phyloP scores from a whole-genome alignment of 2,888 invertebrate species.

The Furcula furcula region DNA sequence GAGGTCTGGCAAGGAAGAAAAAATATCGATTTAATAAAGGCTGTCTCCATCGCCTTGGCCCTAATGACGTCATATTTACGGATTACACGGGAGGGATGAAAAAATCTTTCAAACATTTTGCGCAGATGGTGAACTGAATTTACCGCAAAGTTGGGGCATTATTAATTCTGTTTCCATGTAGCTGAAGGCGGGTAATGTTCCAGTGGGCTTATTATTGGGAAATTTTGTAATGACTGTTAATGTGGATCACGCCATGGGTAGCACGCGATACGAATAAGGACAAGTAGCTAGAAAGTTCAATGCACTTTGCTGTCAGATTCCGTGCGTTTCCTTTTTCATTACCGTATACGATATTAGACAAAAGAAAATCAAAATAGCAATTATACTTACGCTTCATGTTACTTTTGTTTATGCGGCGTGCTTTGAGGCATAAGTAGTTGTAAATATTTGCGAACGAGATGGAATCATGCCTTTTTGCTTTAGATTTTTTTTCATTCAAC shows the following conservation, averaged over 20 bases:
- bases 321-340: constrained; percentile 25
- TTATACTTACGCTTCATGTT: too few species aligned
- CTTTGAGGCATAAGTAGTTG: too few species aligned
- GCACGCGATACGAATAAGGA: constrained; percentile 63
- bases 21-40: constrained; percentile 38
- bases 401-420: too few species aligned
- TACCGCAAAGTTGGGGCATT: constrained; percentile 70
- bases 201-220: constrained; percentile 71
- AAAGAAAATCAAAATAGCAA: too few species aligned
- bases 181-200: constrained; percentile 66
- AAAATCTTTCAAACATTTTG: constrained; percentile 51
- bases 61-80: constrained; percentile 56
- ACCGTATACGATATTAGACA: too few species aligned
- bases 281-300: constrained; percentile 50
- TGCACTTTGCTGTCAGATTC: constrained; percentile 35
- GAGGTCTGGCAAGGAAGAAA: constrained; percentile 29
- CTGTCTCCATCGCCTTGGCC: constrained; percentile 35
- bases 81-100: constrained; percentile 47
- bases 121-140: constrained; percentile 65
- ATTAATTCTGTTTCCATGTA: constrained; percentile 75
- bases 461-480: too few species aligned
- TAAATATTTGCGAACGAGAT: too few species aligned
- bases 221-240: constrained; percentile 77
- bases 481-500: too few species aligned
- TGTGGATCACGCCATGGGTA: constrained; percentile 63